Base-by-base conservation (phyloP, 2,888 invertebrate genomes). In the Sinelater perroti region DNA sequence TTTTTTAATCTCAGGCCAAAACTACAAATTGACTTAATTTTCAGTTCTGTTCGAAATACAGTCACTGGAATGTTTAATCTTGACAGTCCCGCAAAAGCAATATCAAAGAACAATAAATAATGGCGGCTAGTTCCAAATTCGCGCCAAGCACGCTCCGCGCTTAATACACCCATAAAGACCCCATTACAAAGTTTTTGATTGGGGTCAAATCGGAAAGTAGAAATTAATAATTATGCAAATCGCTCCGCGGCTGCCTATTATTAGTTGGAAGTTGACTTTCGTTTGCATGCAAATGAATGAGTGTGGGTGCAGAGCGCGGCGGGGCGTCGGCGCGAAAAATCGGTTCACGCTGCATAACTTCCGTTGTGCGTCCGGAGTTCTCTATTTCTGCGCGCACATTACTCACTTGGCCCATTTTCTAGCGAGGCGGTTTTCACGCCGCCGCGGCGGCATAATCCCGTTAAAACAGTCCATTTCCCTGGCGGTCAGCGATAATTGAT, bases 251-350 rank as follows among this genome's bases (percentile, higher is more conserved):
- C 2, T 40, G 14, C 11, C 13, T 20, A 18, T 40, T 40, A 40
- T 40, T 40, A 40, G 21, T 24, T 40, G 21, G 7, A 21, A 38
- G 38, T 38, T 38, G 21, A 21, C 21, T 40, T 40, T 40, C 40
- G 40, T 40, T 40, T 40, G 40, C 13, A 40, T 40, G 21, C 14
- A 40, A 40, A 40, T 40, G 40, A 40, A 40, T 21, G 2, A 18
- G 7, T 40, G 11, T 21, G 11, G 21, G 21, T 40, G 40, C 40
- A 21, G 14, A n/a, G n/a, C n/a, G n/a, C n/a, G n/a, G n/a, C n/a
- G n/a, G n/a, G n/a, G n/a, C n/a, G n/a, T n/a, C 11, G 21, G 11
- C 24, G 40, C 40, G 21, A 21, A 6, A 13, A 35, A 24, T 2
- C 21, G 21, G 40, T 11, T n/a, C 13, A 18, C 8, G 40, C n/a